Percentiles rank a stretch among this genome's conserved stretches.
These are phyloP conservation scores for Vultur gryphus DNA, from an alignment of 2,797 vertebrate genomes.

Conservation along the genomic window DNA sequence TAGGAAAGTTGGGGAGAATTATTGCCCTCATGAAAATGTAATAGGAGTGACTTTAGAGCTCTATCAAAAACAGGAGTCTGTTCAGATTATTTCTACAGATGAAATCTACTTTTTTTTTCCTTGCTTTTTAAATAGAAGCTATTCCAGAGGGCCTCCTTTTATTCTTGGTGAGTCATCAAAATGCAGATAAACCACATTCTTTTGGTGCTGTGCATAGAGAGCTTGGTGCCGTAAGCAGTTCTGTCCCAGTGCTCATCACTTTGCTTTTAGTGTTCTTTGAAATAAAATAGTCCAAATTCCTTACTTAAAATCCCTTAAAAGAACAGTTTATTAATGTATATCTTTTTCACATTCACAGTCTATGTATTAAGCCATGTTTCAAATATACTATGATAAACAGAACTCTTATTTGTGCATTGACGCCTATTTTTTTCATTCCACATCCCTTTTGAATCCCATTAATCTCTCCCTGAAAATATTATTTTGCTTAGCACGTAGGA, in stretches of 20 bases:
- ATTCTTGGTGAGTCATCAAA: constrained; percentile 70
- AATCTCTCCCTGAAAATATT: background rate
- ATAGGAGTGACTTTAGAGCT: background rate
- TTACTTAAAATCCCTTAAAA: background rate
- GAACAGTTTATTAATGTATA: background rate
- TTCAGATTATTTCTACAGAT: background rate
- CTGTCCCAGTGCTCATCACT: constrained; percentile 24
- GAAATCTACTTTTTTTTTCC: background rate
- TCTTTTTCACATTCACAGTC: background rate
- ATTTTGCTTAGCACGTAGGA: background rate
- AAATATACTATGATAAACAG: background rate
- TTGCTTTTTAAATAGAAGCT: constrained; percentile 65
- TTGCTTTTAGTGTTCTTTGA: background rate
- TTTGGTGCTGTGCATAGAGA: constrained; percentile 38
- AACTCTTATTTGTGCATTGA: background rate
- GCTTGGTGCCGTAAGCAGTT: constrained; percentile 52
- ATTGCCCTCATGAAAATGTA: background rate
- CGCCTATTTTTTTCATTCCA: background rate
- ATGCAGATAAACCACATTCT: constrained; percentile 73
- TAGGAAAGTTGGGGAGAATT: background rate
- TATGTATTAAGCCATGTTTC: background rate
- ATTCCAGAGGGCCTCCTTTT: constrained; percentile 59
- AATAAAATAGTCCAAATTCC: constrained; percentile 6
- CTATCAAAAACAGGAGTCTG: background rate
- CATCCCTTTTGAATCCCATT: background rate